Percentiles rank a stretch among this genome's conserved stretches.
Evolutionary conservation across 2,113 vertebrate species (phyloP).

Genomic region (Empidonax alnorum): DNA sequence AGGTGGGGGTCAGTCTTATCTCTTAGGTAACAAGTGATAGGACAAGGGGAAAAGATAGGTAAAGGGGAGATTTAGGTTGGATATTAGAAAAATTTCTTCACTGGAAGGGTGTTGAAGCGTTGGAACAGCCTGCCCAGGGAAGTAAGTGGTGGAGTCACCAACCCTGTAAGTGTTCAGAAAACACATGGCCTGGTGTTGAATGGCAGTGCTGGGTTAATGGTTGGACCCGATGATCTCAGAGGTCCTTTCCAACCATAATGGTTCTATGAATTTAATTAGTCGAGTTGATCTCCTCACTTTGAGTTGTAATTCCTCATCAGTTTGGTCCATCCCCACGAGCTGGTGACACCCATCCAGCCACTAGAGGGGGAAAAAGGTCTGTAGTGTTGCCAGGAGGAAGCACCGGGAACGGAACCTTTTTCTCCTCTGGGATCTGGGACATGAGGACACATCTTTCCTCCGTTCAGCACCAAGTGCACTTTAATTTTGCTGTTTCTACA

Average conservation of each 20-base stretch:
- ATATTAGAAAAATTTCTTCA: background rate
- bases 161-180: background rate
- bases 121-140: background rate
- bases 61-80: background rate
- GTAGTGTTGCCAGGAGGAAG: background rate
- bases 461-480: background rate
- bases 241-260: background rate
- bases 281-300: rapidly evolving
- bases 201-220: background rate
- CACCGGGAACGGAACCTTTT: background rate
- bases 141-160: background rate
- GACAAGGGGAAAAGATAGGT: background rate
- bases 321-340: background rate
- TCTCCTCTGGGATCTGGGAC: background rate
- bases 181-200: background rate
- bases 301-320: background rate
- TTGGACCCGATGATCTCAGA: background rate
- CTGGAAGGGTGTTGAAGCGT: background rate
- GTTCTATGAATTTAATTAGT: background rate
- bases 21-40: background rate
- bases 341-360: background rate
- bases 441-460: background rate
- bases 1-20: background rate
- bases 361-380: conserved; percentile 47
- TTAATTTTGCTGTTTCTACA: background rate